Evolutionary conservation across 2,113 vertebrate species (phyloP), one percentile per base, ranked within the genome.

Genomic region (Ellobius talpinus): DNA sequence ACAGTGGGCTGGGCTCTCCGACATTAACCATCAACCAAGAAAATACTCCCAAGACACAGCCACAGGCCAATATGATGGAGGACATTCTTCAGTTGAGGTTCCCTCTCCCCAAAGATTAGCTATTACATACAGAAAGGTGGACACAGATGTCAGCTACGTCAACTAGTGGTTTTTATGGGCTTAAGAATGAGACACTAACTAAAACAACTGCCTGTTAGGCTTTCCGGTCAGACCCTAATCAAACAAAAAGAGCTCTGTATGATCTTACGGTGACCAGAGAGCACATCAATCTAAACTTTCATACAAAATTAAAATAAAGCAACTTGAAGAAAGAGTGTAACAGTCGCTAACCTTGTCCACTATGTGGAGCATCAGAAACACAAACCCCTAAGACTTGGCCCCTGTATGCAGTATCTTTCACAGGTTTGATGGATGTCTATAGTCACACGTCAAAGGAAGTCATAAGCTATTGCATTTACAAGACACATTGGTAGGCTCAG

Each of bases 271-370:
- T 76, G 70, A 91, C 39, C 29, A 42, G 16, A 24, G 36, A 87
- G 21, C 70, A 29, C 77, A 74, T 31, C n/a, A 39, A 63, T 90
- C 87, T 63, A 82, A 95, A 10, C 2, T 90, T 94, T 94, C 65
- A 55, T 5, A 42, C 55, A 86, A 50, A 66, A 73, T 77, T 92
- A 76, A 87, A 36, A 26, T 66, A 39, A 73, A 85, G 61, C 4
- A 29, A 31, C n/a, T 87, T 58, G 45, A 88, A 72, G 74, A 26
- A 79, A 24, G 81, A 90, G 78, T 73, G 52, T 70, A 89, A 50
- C 16, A 45, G 47, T 1, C 90, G 13, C n/a, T 77, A 68, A 78
- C 70, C 89, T 90, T 90, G 11, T 7, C 42, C 16, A 39, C 2
- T 66, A 2, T 70, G 21, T 89, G 36, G 73, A 88, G 72, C 82